phyloP scores from a whole-genome alignment of 2,888 invertebrate genomes.

The Charanyca ferruginea region DNA sequence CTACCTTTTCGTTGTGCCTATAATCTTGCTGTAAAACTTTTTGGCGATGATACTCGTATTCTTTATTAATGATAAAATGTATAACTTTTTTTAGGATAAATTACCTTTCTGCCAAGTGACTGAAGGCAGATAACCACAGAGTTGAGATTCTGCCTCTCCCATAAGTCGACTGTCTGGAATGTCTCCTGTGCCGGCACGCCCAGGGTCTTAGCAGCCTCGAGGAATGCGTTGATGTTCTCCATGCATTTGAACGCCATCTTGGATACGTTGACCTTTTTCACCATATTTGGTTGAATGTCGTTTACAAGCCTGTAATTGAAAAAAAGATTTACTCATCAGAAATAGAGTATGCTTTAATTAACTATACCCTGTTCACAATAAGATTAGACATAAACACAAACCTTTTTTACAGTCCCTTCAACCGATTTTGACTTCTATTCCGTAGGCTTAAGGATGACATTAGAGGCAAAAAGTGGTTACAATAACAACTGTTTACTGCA shows the following conservation, averaged over 20 bases:
- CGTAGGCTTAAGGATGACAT: no score
- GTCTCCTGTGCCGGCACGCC: slow-evolving; percentile 98
- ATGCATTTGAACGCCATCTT: slow-evolving; percentile 99
- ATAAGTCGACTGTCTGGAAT: slow-evolving; percentile 99
- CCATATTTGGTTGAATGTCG: slow-evolving; percentile 95
- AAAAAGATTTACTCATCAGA: neutral
- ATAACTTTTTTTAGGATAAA: neutral
- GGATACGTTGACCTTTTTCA: slow-evolving; percentile 98
- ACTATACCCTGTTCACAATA: no score
- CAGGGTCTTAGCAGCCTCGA: slow-evolving; percentile 95
- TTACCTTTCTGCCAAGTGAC: slow-evolving; percentile 98
- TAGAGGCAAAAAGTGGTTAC: no score
- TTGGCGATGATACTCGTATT: no score
- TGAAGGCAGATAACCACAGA: slow-evolving; percentile 98
- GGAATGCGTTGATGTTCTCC: slow-evolving; percentile 99
- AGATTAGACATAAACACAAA: no score
- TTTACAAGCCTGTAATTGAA: slow-evolving; percentile 94
- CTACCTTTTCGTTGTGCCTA: no score
- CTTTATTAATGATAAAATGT: no score
- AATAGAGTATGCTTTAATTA: neutral
- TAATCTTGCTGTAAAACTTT: no score
- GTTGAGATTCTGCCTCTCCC: slow-evolving; percentile 98
- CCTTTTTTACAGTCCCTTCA: no score
- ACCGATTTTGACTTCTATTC: no score
- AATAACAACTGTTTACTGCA: no score